A percentile compares a stretch with the other conserved stretches of the same genome.
Evolutionary conservation across 2,888 invertebrate species (phyloP).

Genomic region (Hypolimnas misippus): DNA sequence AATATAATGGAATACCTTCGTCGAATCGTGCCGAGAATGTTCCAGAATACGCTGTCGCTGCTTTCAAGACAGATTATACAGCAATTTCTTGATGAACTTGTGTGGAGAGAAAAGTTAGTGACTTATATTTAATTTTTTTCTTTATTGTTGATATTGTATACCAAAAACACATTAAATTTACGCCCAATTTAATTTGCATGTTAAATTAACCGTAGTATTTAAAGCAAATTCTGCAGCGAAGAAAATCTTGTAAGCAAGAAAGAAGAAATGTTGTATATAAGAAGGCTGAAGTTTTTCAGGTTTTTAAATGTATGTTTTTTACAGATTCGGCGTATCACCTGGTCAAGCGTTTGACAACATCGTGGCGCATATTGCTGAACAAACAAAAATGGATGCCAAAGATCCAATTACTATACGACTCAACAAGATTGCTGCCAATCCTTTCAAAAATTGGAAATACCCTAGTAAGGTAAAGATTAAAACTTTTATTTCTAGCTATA

Average conservation of each 20-base stretch:
- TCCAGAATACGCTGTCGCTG: slow-evolving; percentile 93
- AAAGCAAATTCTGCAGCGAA: too few species aligned
- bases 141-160: too few species aligned
- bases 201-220: too few species aligned
- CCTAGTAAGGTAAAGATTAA: slow-evolving; percentile 58
- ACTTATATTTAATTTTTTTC: neutral
- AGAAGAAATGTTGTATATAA: too few species aligned
- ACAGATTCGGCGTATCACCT: slow-evolving; percentile 89
- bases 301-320: neutral
- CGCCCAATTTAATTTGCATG: too few species aligned
- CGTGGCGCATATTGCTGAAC: slow-evolving; percentile 90
- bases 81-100: slow-evolving; percentile 94
- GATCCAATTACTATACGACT: slow-evolving; percentile 86
- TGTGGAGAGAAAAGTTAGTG: slow-evolving; percentile 90
- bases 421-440: slow-evolving; percentile 85
- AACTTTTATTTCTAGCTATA: neutral
- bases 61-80: slow-evolving; percentile 94
- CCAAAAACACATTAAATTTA: too few species aligned
- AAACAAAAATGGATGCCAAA: slow-evolving; percentile 87
- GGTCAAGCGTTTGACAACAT: slow-evolving; percentile 92
- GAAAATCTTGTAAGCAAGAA: too few species aligned
- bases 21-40: slow-evolving; percentile 94
- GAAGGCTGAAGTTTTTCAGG: too few species aligned
- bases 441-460: slow-evolving; percentile 81
- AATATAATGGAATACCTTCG: slow-evolving; percentile 95